Percentiles rank a stretch among this genome's conserved stretches.
Evolutionary conservation across 2,888 invertebrate species (phyloP).

Genomic region (Archaeoteleia sp.): DNA sequence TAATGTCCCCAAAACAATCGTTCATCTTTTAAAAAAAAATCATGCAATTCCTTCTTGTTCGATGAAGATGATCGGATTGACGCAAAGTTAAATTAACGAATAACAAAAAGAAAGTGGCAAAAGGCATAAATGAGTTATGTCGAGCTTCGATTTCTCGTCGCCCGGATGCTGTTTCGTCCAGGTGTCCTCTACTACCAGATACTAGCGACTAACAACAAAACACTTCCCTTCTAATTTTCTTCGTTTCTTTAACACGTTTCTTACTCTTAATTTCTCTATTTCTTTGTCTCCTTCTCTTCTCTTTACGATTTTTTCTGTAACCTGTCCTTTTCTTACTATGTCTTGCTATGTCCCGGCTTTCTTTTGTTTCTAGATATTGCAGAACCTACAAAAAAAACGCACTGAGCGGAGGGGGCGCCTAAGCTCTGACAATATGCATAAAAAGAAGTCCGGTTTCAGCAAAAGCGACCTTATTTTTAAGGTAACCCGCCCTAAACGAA

Average conservation of each 20-base stretch:
- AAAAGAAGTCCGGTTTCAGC: slow-evolving; percentile 93
- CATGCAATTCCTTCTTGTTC: slow-evolving; percentile 23
- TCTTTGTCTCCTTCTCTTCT: slow-evolving; percentile 64
- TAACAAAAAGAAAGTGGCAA: slow-evolving; percentile 32
- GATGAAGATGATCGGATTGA: neutral
- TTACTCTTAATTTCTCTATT: slow-evolving; percentile 56
- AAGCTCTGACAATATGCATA: slow-evolving; percentile 91
- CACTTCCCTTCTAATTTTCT: slow-evolving; percentile 34
- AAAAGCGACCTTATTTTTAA: slow-evolving; percentile 99
- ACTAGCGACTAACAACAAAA: slow-evolving; percentile 44
- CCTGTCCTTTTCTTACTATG: slow-evolving; percentile 79
- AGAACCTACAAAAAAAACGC: slow-evolving; percentile 99
- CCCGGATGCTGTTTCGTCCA: slow-evolving; percentile 49
- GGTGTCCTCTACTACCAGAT: slow-evolving; percentile 32
- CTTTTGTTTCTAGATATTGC: slow-evolving; percentile 97
- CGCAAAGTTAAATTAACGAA: slow-evolving; percentile 10
- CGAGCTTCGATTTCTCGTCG: slow-evolving; percentile 40
- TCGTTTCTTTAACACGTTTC: slow-evolving; percentile 50
- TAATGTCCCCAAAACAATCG: too few relatives aligned
- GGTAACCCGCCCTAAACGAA: slow-evolving; percentile 85
- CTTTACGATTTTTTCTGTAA: slow-evolving; percentile 69
- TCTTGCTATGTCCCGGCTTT: slow-evolving; percentile 83
- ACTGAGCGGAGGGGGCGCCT: slow-evolving; percentile 97
- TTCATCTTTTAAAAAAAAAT: slow-evolving; percentile 3
- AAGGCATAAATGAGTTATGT: slow-evolving; percentile 25